These are phyloP conservation scores for Desmophyllum pertusum DNA, from an alignment of 92 coral and sea anemone species.

Conservation along the genomic window DNA sequence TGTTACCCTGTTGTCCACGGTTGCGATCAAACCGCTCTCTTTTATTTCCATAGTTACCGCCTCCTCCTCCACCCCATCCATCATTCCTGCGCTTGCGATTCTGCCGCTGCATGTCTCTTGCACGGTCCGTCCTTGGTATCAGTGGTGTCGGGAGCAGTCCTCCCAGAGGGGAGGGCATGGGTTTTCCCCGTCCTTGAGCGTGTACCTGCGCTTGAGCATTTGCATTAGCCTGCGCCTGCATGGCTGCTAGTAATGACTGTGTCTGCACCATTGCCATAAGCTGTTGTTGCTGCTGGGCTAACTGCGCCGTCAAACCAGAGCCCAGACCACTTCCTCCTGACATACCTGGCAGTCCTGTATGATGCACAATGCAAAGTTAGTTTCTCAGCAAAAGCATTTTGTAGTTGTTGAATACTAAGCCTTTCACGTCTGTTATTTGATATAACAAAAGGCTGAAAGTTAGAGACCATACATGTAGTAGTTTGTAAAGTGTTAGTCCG, in stretches of 20 bases:
- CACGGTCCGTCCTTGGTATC: conserved; percentile 54
- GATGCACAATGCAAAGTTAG: background rate
- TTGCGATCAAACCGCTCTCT: conserved; percentile 38
- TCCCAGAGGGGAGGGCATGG: conserved; percentile 44
- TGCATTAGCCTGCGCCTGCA: conserved; percentile 84
- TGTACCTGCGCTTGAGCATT: conserved; percentile 63
- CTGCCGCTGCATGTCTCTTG: conserved; percentile 59
- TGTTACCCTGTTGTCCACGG: conserved; percentile 52
- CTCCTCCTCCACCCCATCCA: conserved; percentile 39
- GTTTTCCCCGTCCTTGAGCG: conserved; percentile 45
- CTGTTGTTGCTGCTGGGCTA: conserved; percentile 93
- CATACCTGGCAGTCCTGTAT: conserved; percentile 29
- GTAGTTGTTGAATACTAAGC: background rate
- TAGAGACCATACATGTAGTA: background rate
- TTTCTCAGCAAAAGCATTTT: background rate
- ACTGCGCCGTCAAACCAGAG: conserved; percentile 71
- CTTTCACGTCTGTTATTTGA: background rate
- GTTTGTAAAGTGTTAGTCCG: background rate
- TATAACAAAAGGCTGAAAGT: background rate
- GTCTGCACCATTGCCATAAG: conserved; percentile 97
- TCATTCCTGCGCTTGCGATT: conserved; percentile 79
- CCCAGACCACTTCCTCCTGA: conserved; percentile 24
- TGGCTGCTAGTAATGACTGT: conserved; percentile 93
- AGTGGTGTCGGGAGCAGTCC: conserved; percentile 42
- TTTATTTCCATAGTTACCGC: conserved; percentile 44